phyloP scores from a whole-genome alignment of 2,113 vertebrate species.

The Cyanoliseus patagonus region DNA sequence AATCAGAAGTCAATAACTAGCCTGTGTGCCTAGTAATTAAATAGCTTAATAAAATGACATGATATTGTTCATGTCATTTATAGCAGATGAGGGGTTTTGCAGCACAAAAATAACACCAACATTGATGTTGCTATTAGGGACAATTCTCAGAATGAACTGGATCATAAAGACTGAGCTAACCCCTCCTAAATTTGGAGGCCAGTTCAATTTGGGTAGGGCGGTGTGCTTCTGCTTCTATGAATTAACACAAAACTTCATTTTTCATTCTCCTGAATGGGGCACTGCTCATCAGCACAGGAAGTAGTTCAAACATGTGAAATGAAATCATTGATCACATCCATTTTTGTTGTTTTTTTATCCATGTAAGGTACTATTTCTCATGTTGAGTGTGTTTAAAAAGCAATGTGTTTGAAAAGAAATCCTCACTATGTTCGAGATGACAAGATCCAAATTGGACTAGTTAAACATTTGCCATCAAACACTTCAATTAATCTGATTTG shows the following conservation, averaged over 20 bases:
- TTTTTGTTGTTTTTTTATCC: not conserved
- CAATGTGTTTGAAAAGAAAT: not conserved
- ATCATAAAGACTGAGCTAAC: not conserved
- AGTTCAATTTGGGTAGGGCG: not conserved
- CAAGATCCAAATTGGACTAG: not conserved
- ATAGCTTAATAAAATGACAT: not conserved
- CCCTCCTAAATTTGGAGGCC: not conserved
- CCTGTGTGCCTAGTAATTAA: not conserved
- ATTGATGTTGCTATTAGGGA: not conserved
- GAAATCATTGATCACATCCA: not conserved
- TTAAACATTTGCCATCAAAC: not conserved
- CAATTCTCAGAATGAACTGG: not conserved
- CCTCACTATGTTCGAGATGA: not conserved
- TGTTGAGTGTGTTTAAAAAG: not conserved
- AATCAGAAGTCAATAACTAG: not conserved
- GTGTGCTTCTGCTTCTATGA: not conserved
- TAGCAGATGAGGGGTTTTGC: not conserved
- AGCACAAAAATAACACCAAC: not conserved
- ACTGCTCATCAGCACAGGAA: not conserved
- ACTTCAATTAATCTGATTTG: constrained; percentile 22
- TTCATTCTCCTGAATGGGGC: not conserved
- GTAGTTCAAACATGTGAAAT: not conserved
- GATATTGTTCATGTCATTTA: not conserved
- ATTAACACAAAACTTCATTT: not conserved
- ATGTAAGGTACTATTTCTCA: not conserved